A percentile compares a stretch with the other conserved stretches of the same genome.
Evolutionary conservation across 1,140 invertebrate genomes (phyloP).

Genomic region (Drosophila bocqueti): DNA sequence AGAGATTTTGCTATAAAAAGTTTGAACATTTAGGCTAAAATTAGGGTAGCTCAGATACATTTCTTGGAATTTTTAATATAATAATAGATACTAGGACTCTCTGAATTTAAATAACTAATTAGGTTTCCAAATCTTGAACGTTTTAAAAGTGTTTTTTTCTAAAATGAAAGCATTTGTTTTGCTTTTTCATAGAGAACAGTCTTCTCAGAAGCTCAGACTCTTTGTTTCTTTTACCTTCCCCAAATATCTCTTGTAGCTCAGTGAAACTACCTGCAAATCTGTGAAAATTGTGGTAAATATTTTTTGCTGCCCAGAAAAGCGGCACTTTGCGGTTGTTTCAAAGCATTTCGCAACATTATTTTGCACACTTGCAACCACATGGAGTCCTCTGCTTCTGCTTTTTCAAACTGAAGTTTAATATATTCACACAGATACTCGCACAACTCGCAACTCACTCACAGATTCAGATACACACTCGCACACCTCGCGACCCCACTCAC

Average conservation of each 20-base stretch:
- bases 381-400: conserved; percentile 38
- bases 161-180: not conserved
- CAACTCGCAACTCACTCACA: conserved; percentile 19
- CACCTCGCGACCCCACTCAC: conserved; percentile 40
- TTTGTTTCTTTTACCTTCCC: not conserved
- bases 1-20: not conserved
- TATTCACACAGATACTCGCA: conserved; percentile 29
- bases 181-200: not conserved
- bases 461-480: conserved; percentile 32
- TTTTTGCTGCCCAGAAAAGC: conserved; percentile 8
- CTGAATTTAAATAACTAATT: not conserved
- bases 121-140: not conserved
- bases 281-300: conserved; percentile 15
- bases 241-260: not conserved
- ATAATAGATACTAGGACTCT: not conserved
- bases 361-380: conserved; percentile 45
- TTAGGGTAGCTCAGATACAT: not conserved
- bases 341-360: conserved; percentile 60
- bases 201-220: not conserved
- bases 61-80: not conserved
- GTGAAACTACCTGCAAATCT: conserved; percentile 4
- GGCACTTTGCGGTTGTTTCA: conserved; percentile 36
- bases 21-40: not conserved
- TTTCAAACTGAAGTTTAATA: conserved; percentile 28
- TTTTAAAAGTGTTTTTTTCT: not conserved